These are phyloP conservation scores for Perognathus longimembris DNA, from an alignment of 2,113 vertebrate species.

Conservation along the genomic window DNA sequence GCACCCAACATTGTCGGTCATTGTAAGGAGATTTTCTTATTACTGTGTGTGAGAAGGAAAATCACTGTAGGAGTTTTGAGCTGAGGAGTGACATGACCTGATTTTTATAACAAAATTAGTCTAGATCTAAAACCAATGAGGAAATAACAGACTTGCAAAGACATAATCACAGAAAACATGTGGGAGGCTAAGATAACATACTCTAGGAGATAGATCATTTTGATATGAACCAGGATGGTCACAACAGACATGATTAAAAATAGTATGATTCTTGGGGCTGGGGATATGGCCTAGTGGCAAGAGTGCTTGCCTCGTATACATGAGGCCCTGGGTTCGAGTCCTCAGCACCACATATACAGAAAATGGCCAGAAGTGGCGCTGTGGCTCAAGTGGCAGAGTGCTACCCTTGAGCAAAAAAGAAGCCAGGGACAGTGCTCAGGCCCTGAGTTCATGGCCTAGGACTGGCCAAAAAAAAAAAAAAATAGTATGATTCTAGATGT, in stretches of 20 bases:
- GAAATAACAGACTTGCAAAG: slow-evolving; percentile 39
- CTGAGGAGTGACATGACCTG: neutral
- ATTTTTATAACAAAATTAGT: slow-evolving; percentile 49
- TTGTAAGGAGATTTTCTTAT: slow-evolving; percentile 22
- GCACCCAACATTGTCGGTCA: neutral
- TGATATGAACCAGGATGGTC: neutral
- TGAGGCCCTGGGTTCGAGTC: too few species aligned
- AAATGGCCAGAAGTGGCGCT: too few species aligned
- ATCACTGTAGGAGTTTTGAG: slow-evolving; percentile 26
- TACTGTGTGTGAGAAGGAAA: neutral
- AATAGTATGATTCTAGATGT: neutral
- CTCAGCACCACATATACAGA: too few species aligned
- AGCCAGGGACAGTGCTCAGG: too few species aligned
- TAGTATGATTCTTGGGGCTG: neutral
- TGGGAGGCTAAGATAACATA: neutral
- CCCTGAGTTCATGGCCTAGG: too few species aligned
- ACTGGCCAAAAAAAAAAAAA: too few species aligned
- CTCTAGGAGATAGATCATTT: neutral
- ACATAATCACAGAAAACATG: neutral
- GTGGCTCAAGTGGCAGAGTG: too few species aligned
- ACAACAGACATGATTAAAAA: neutral
- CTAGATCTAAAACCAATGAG: slow-evolving; percentile 18
- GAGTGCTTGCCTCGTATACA: too few species aligned
- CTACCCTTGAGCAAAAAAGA: too few species aligned
- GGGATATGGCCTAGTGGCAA: too few species aligned